A percentile compares a stretch with the other conserved stretches of the same genome.
Conservation (phyloP, 2,797 vertebrate species). For the Amblyraja radiata region DNA sequence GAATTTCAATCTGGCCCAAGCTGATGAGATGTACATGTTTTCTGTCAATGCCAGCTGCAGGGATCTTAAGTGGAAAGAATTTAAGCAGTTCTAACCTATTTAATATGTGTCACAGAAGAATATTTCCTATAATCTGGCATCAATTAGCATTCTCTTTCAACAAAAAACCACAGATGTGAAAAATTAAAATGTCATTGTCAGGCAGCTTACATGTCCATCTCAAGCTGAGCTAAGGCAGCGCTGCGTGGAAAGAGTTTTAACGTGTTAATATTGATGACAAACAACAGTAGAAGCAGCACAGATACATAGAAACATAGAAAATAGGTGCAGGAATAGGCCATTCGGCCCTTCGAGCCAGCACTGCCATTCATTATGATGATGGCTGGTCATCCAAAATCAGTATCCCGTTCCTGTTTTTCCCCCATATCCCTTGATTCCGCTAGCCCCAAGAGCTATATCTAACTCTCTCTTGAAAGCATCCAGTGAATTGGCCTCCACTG, state of each 20-base stretch:
- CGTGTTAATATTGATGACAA: too few relatives aligned
- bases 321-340: too few relatives aligned
- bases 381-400: too few relatives aligned
- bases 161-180: background rate
- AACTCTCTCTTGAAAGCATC: too few relatives aligned
- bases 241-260: background rate
- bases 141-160: background rate
- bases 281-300: too few relatives aligned
- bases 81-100: background rate
- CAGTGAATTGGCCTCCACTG: too few relatives aligned
- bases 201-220: background rate
- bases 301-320: too few relatives aligned
- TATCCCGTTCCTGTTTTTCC: too few relatives aligned
- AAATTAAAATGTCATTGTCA: background rate
- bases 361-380: too few relatives aligned
- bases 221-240: background rate
- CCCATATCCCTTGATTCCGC: too few relatives aligned
- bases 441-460: too few relatives aligned
- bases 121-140: background rate
- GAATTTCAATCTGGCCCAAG: background rate
- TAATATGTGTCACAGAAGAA: background rate
- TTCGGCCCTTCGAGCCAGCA: too few relatives aligned
- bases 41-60: background rate
- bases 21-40: background rate
- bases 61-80: conserved; percentile 5